Conservation (phyloP, 2,888 invertebrate species). For the Temnothorax unifasciatus region DNA sequence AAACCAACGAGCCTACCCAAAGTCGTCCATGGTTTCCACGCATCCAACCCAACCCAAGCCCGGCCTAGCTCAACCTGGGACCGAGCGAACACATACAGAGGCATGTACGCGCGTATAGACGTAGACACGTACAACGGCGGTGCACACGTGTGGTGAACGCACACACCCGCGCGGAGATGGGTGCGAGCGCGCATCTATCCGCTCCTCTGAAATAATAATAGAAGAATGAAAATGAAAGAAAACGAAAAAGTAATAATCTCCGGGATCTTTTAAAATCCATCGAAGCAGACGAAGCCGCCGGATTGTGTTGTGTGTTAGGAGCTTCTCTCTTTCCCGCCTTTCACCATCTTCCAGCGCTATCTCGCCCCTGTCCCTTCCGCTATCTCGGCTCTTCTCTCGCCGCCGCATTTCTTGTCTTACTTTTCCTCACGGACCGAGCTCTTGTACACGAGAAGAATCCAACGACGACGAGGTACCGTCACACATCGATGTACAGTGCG, state of each 20-base stretch:
- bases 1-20: constrained; percentile 86
- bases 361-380: constrained; percentile 51
- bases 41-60: constrained; percentile 81
- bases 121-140: constrained; percentile 43
- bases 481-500: constrained; percentile 35
- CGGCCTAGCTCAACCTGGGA: constrained; percentile 76
- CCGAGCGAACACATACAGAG: constrained; percentile 66
- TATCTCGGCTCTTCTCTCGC: constrained; percentile 24
- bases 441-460: constrained; percentile 61
- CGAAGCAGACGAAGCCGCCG: constrained; percentile 85
- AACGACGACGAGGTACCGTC: constrained; percentile 50
- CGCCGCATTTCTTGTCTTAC: constrained; percentile 45
- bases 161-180: constrained; percentile 63
- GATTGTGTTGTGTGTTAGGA: constrained; percentile 85
- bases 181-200: constrained; percentile 72
- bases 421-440: constrained; percentile 29
- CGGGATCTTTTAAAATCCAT: constrained; percentile 86
- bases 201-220: constrained; percentile 82
- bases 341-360: constrained; percentile 60
- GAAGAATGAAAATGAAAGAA: constrained; percentile 83
- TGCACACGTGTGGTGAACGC: constrained; percentile 57
- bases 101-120: constrained; percentile 51
- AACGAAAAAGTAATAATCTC: constrained; percentile 86
- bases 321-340: constrained; percentile 74
- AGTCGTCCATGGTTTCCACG: constrained; percentile 84